Evolutionary conservation across 2,113 vertebrate genomes (phyloP).

Genomic region (Sapayoa aenigma): DNA sequence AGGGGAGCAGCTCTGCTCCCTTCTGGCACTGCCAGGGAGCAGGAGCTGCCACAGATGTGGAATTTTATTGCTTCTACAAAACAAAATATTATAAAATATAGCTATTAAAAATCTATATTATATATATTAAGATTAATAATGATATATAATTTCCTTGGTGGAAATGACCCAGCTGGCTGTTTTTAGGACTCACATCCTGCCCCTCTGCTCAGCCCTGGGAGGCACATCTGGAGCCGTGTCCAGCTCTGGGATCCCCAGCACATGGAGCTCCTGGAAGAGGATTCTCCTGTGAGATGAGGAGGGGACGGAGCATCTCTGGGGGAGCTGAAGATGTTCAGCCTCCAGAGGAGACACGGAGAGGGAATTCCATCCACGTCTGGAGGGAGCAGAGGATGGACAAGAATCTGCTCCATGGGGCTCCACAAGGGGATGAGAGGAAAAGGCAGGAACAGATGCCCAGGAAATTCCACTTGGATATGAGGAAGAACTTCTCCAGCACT

Average conservation of each 20-base stretch:
- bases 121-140: too few species aligned
- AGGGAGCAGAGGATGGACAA: not conserved
- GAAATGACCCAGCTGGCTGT: not conserved
- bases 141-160: too few species aligned
- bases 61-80: not conserved
- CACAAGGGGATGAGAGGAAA: not conserved
- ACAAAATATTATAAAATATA: too few species aligned
- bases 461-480: not conserved
- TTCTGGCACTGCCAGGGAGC: not conserved
- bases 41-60: not conserved
- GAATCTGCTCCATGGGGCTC: not conserved
- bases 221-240: not conserved
- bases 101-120: too few species aligned
- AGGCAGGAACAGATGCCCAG: not conserved
- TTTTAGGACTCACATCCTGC: not conserved
- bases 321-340: not conserved
- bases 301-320: not conserved
- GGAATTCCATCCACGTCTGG: not conserved
- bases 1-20: not conserved
- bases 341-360: not conserved
- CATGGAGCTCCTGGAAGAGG: not conserved
- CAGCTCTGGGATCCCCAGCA: not conserved
- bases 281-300: not conserved
- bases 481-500: not conserved
- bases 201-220: not conserved